Conservation (phyloP, 2,888 invertebrate species). For the Hipparchia semele region DNA sequence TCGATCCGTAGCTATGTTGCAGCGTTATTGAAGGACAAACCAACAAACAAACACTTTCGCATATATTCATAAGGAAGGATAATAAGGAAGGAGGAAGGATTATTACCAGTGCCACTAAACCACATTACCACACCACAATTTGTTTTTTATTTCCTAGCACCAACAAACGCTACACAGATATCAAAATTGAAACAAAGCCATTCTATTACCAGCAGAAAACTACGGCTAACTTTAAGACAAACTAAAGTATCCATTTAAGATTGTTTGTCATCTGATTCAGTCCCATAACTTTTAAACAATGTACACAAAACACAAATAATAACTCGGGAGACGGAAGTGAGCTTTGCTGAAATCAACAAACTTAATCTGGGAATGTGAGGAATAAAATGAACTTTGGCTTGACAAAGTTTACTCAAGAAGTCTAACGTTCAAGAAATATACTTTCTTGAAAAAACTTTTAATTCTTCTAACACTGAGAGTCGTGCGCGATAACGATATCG, state of each 20-base stretch:
- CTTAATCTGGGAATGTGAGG: slow-evolving; percentile 42
- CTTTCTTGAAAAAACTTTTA: slow-evolving; percentile 34
- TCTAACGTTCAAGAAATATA: slow-evolving; percentile 34
- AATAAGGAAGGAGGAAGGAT: no score
- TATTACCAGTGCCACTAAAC: no score
- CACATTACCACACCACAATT: no score
- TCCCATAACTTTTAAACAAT: slow-evolving; percentile 42
- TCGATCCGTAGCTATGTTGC: no score
- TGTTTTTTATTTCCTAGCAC: neutral
- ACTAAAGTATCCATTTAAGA: slow-evolving; percentile 40
- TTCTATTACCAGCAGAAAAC: slow-evolving; percentile 3
- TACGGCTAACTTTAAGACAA: slow-evolving; percentile 26
- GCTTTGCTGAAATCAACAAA: slow-evolving; percentile 43
- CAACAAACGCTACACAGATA: slow-evolving; percentile 10
- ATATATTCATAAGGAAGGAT: no score
- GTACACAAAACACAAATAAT: slow-evolving; percentile 45
- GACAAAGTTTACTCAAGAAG: slow-evolving; percentile 38
- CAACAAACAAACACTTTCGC: no score
- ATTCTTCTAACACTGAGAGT: slow-evolving; percentile 21
- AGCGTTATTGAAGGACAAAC: no score
- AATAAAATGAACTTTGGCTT: slow-evolving; percentile 40
- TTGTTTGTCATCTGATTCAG: slow-evolving; percentile 43
- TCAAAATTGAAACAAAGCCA: neutral
- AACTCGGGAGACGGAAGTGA: slow-evolving; percentile 38
- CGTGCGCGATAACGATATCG: slow-evolving; percentile 8